Evolutionary conservation across 2,113 vertebrate species (phyloP).

Genomic region (Pseudonaja textilis): DNA sequence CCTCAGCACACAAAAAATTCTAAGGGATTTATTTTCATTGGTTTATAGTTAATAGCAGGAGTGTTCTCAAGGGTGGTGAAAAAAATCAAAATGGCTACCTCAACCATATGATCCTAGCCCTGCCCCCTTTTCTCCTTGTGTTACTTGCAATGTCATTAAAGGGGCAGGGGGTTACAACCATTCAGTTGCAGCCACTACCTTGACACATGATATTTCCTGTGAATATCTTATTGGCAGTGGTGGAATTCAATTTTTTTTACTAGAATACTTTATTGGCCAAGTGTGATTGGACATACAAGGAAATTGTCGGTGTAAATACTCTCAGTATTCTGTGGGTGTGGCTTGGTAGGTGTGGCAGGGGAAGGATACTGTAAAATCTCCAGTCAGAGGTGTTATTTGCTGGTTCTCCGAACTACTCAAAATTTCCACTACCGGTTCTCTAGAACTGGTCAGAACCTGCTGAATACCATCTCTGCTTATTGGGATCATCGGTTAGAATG

Average conservation of each 20-base stretch:
- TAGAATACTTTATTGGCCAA: too few relatives aligned
- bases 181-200: background rate
- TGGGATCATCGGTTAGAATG: background rate
- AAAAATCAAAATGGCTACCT: background rate
- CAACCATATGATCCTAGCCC: background rate
- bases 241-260: too few relatives aligned
- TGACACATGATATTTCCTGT: background rate
- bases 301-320: too few relatives aligned
- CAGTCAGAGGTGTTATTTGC: too few relatives aligned
- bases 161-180: background rate
- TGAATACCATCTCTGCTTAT: background rate
- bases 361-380: too few relatives aligned
- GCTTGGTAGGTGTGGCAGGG: too few relatives aligned
- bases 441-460: too few relatives aligned
- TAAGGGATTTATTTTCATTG: background rate
- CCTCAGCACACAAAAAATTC: background rate
- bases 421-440: too few relatives aligned
- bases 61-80: background rate
- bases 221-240: background rate
- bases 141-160: background rate
- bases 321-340: too few relatives aligned
- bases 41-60: background rate
- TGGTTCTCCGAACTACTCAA: too few relatives aligned
- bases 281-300: too few relatives aligned
- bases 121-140: background rate